These are phyloP conservation scores for Pogonus chalceus DNA, from an alignment of 1,140 invertebrate genomes.

Conservation along the genomic window DNA sequence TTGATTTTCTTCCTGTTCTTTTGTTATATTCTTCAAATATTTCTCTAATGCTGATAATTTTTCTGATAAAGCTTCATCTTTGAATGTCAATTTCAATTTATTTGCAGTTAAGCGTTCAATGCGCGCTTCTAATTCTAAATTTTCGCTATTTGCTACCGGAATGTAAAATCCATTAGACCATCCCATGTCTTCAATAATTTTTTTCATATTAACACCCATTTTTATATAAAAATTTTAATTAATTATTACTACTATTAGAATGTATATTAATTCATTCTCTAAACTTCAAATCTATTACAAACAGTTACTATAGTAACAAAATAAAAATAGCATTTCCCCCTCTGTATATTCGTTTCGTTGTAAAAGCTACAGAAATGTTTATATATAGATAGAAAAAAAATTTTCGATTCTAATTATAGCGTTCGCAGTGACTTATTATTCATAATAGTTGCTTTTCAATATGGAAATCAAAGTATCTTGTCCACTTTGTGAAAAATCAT, in stretches of 20 bases:
- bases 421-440: not conserved
- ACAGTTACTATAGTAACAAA: not conserved
- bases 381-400: not conserved
- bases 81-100: conserved; percentile 21
- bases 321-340: not conserved
- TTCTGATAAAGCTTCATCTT: conserved; percentile 20
- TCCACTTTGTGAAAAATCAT: conserved; percentile 61
- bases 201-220: conserved; percentile 35
- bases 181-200: conserved; percentile 55
- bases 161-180: conserved; percentile 61
- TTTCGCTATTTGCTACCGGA: conserved; percentile 60
- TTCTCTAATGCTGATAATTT: conserved; percentile 40
- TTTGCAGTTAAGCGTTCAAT: conserved; percentile 32
- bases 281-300: not conserved
- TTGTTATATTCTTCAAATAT: conserved; percentile 40
- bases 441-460: not conserved
- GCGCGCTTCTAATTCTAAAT: conserved; percentile 50
- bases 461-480: conserved; percentile 59
- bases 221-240: not conserved
- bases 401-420: not conserved
- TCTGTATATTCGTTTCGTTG: not conserved
- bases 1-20: conserved; percentile 46
- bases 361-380: too few species aligned
- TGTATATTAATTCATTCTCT: not conserved
- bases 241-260: not conserved